Evolutionary conservation across 1,140 invertebrate genomes (phyloP), one percentile per base, ranked within the genome.

Genomic region (Drosophila watanabei): DNA sequence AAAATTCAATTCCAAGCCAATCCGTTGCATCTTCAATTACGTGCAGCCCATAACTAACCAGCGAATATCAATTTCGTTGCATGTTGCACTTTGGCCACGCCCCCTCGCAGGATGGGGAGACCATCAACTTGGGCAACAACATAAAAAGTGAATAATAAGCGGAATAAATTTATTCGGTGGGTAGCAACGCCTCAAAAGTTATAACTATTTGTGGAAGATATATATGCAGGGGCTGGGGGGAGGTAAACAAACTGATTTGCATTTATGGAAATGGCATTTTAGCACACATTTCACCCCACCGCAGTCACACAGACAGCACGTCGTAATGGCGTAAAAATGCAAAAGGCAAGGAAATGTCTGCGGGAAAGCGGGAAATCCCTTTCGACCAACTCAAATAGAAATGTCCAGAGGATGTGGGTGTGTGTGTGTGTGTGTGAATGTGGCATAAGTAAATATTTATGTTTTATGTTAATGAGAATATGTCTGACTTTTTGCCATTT

Each of bases 401-500:
- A 70, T 72, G 68, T 88, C 71, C 71, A 79, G 58, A 35, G 48
- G 33, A 20, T 56, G 45, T 49, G 57, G 45, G 77, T 62, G 54
- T 69, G 71, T 69, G 77, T 62, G 45, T 62, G 45, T 65, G 70
- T 57, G 45, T 72, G 61, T 54, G 69, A 54, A 48, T 79, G 64
- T 73, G 79, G 83, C 85, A 83, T 89, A 91, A 91, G 89, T 83
- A 92, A 92, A 92, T 88, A 92, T 92, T 92, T 92, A 89, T 92
- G 89, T 92, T 92, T 92, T 92, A 92, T 92, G 89, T 92, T 92
- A 92, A 92, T 92, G 89, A 92, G 89, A 92, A 89, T 86, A 79
- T 89, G 89, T 92, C 87, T 91, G 81, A 91, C 85, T 92, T 85
- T 88, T 91, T 88, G 82, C 82, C 77, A 92, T 91, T 91, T 91